phyloP scores from a whole-genome alignment of 2,797 vertebrate genomes.

The Chaetodon trifasciatus region DNA sequence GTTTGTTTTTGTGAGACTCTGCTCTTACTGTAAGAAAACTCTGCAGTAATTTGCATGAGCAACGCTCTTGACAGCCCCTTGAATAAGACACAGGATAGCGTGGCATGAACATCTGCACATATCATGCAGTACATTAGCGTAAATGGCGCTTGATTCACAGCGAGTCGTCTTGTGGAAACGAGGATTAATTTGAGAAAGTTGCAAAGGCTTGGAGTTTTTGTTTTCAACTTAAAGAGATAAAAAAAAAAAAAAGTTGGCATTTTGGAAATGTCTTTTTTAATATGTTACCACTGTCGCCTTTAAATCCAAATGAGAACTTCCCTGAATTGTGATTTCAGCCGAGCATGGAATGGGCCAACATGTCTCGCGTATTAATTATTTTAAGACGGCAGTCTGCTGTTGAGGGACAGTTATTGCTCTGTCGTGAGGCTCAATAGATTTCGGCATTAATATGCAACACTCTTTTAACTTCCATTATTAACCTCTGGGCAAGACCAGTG shows the following conservation, averaged over 20 bases:
- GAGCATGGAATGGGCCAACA: slow-evolving; percentile 21
- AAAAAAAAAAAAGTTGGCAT: neutral
- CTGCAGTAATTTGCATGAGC: slow-evolving; percentile 6
- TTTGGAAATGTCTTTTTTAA: neutral
- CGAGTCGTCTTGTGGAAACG: slow-evolving; percentile 13
- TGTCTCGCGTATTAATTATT: slow-evolving; percentile 43
- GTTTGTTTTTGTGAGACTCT: neutral
- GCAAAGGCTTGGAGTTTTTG: neutral
- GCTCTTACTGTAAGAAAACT: neutral
- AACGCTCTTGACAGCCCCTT: slow-evolving; percentile 18
- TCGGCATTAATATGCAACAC: slow-evolving; percentile 78
- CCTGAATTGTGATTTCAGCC: slow-evolving; percentile 33
- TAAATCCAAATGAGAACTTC: slow-evolving; percentile 42
- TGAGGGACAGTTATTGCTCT: slow-evolving; percentile 64
- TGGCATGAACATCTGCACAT: slow-evolving; percentile 31
- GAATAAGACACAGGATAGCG: slow-evolving; percentile 26
- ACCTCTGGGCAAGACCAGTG: slow-evolving; percentile 60
- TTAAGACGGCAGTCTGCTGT: slow-evolving; percentile 50
- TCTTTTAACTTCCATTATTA: slow-evolving; percentile 78
- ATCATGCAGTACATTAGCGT: slow-evolving; percentile 16
- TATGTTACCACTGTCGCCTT: neutral
- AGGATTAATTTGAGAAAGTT: slow-evolving; percentile 34
- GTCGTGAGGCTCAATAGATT: slow-evolving; percentile 61
- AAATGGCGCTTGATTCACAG: slow-evolving; percentile 36
- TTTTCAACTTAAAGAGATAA: neutral